A percentile compares a stretch with the other conserved stretches of the same genome.
Conservation (phyloP, 1,140 invertebrate genomes). For the Chelonus insularis region DNA sequence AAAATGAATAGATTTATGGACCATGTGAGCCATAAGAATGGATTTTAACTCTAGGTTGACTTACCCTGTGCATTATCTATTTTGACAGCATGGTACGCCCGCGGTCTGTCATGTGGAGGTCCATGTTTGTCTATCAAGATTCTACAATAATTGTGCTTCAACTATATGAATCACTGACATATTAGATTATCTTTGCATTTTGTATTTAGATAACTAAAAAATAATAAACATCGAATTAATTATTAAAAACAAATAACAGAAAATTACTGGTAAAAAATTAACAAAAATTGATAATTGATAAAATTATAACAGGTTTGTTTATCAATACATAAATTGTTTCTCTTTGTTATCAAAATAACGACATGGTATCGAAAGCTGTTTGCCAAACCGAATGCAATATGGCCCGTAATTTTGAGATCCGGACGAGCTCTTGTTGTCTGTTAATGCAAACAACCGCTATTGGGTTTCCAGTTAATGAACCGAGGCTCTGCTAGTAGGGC, state of each 20-base stretch:
- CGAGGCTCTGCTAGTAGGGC: slow-evolving; percentile 34
- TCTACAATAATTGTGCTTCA: slow-evolving; percentile 52
- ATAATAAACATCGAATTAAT: too few relatives aligned
- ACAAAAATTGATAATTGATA: too few relatives aligned
- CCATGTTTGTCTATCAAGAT: slow-evolving; percentile 15
- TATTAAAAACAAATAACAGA: too few relatives aligned
- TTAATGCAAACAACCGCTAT: slow-evolving; percentile 53
- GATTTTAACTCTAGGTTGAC: slow-evolving; percentile 58
- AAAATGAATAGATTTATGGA: slow-evolving; percentile 40
- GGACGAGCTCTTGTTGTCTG: slow-evolving; percentile 40
- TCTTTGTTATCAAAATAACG: too few relatives aligned
- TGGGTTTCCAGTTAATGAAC: slow-evolving; percentile 54
- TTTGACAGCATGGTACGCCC: slow-evolving; percentile 58
- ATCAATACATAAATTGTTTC: too few relatives aligned
- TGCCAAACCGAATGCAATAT: slow-evolving; percentile 46
- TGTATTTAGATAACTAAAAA: too few relatives aligned
- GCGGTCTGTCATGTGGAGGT: slow-evolving; percentile 50
- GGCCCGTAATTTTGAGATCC: slow-evolving; percentile 47
- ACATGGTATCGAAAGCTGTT: slow-evolving; percentile 22
- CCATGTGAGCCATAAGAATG: slow-evolving; percentile 42
- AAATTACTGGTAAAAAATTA: too few relatives aligned
- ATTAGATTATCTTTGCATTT: too few relatives aligned
- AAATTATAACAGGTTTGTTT: too few relatives aligned
- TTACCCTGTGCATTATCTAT: slow-evolving; percentile 60
- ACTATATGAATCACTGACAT: too few relatives aligned